Percentiles rank a stretch among this genome's conserved stretches.
Evolutionary conservation across 2,888 invertebrate species (phyloP).

Genomic region (Nomada goodeniana): DNA sequence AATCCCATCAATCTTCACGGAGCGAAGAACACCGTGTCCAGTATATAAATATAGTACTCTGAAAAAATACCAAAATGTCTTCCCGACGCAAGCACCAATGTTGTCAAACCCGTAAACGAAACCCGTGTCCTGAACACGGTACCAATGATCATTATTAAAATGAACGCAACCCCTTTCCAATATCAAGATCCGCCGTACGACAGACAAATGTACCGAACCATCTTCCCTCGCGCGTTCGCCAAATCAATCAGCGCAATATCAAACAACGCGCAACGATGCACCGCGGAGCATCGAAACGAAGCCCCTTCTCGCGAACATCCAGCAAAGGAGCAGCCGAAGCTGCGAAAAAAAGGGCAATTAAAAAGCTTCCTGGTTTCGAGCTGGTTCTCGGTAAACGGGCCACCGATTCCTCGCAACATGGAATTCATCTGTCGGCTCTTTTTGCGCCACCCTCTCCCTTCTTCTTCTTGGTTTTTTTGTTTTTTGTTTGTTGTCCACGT

Average conservation of each 20-base stretch:
- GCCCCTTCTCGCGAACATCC: background rate
- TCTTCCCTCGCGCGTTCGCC: background rate
- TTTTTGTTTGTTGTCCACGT: background rate
- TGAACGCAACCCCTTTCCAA: background rate
- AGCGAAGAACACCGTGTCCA: background rate
- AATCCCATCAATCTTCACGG: too few relatives aligned
- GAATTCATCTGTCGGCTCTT: constrained; percentile 73
- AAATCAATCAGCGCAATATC: background rate
- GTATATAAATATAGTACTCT: too few relatives aligned
- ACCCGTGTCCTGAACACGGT: background rate
- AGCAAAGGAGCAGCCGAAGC: background rate
- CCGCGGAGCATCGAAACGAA: background rate
- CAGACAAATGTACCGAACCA: background rate
- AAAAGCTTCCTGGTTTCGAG: constrained; percentile 54
- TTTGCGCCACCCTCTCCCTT: constrained; percentile 46
- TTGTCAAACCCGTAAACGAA: background rate
- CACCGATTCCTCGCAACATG: constrained; percentile 58
- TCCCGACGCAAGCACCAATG: background rate
- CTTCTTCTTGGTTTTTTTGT: background rate
- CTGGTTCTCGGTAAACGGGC: constrained; percentile 61
- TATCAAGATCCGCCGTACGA: background rate
- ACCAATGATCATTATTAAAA: background rate
- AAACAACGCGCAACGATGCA: background rate
- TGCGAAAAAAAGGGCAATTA: constrained; percentile 51
- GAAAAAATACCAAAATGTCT: too few relatives aligned